Evolutionary conservation across 2,888 invertebrate species (phyloP), one percentile per base, ranked within the genome.

Genomic region (Polylopha cassiicola): DNA sequence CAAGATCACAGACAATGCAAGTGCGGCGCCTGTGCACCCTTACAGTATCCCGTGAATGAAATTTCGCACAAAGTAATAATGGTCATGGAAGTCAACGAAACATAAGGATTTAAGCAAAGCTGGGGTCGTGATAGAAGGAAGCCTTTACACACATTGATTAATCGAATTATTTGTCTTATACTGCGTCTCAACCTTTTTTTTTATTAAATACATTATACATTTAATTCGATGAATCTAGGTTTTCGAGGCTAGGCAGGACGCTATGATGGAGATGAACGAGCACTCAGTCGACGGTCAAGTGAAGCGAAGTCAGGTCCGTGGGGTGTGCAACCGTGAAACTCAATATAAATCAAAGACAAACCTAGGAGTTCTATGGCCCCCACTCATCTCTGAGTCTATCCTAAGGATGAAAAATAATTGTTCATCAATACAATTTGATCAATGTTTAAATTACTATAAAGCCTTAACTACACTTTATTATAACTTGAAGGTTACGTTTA

Each of bases 361-460:
- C 89, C 89, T 89, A 89, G 89, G 89, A 71, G 88, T 86, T 81
- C 87, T 89, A 88, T 89, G 88, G 81, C 89, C 86, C 81, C 87
- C 88, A 87, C 87, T 88, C 78, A 87, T 85, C 82, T 89, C 89
- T 87, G 89, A 86, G 80, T 89, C 89, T 87, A 88, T 87, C 88
- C 89, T 89, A 86, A 72, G 85, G 73, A 84, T 77, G 73, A 78
- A 77, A 75, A 74, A 74, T 61, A 58, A 51, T 29, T 39, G 23
- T 23, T 39, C 29, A 29, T 39, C 39, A 39, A 34, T 39, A 39
- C 23, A 18, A 20, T 21, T 23, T 28, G 10, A 28, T 22, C 5
- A 34, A 10, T 22, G n/a, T 29, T 29, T 2, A 15, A 7, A 18
- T 11, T 8, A 33, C 9, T n/a, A n/a, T n/a, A n/a, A n/a, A n/a